phyloP scores from a whole-genome alignment of 2,113 vertebrate species.

The Zonotrichia leucophrys region DNA sequence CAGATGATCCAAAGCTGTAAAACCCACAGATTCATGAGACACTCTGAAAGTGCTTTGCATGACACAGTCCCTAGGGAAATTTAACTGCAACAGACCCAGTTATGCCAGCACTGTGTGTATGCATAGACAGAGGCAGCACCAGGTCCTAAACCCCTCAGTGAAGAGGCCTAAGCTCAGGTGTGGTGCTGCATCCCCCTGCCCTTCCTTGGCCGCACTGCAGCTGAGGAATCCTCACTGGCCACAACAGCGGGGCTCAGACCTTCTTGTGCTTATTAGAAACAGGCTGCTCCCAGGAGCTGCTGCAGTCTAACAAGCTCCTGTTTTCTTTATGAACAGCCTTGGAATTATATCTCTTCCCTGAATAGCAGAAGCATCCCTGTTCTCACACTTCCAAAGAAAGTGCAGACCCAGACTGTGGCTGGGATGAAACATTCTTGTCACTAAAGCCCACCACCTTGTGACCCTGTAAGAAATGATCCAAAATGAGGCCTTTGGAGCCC shows the following conservation, averaged over 20 bases:
- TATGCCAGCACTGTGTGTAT: background rate
- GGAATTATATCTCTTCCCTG: background rate
- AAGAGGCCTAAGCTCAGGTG: background rate
- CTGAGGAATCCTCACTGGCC: background rate
- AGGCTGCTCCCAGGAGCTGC: background rate
- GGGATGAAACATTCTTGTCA: background rate
- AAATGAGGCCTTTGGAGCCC: background rate
- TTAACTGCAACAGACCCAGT: background rate
- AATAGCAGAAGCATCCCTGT: background rate
- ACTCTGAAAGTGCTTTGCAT: background rate
- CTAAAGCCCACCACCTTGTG: background rate
- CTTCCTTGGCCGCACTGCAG: accelerated
- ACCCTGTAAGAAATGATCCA: background rate
- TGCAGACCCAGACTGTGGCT: too few species aligned
- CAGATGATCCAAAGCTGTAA: background rate
- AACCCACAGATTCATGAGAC: accelerated
- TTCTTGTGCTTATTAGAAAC: background rate
- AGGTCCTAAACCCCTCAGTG: background rate
- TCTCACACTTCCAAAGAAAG: background rate
- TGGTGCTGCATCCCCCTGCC: background rate
- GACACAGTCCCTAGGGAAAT: background rate
- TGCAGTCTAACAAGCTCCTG: background rate
- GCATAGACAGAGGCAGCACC: background rate
- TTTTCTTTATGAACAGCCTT: background rate
- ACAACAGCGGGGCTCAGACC: background rate